These are phyloP conservation scores for Calidris pugnax DNA, from an alignment of 2,113 vertebrate genomes.

Conservation along the genomic window DNA sequence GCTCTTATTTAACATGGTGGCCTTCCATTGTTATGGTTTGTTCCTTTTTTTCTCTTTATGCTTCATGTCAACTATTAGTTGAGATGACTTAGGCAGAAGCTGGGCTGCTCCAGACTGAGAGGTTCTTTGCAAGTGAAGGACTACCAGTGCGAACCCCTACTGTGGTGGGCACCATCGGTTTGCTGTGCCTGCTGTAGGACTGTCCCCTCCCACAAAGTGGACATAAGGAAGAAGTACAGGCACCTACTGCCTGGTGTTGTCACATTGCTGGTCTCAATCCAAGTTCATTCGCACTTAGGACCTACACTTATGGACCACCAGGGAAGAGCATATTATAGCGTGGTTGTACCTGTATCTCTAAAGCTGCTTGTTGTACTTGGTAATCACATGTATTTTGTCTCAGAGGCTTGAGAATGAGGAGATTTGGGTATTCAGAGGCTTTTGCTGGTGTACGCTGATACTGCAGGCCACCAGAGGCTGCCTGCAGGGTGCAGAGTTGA, in stretches of 20 bases:
- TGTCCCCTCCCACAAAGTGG: background rate
- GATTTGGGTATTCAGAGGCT: background rate
- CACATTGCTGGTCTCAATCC: background rate
- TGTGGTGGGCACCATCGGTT: fast-evolving
- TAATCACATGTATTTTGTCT: background rate
- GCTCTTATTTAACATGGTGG: background rate
- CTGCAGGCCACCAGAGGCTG: background rate
- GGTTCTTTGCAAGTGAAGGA: background rate
- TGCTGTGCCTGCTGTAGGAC: background rate
- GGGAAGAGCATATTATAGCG: fast-evolving
- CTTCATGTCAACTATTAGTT: fast-evolving
- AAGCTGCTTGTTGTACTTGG: fast-evolving
- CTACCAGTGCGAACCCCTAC: no score
- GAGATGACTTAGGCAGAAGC: background rate
- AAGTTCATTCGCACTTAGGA: background rate
- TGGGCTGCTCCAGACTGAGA: background rate
- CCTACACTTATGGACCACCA: background rate
- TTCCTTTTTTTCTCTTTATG: background rate
- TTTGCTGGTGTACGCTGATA: background rate
- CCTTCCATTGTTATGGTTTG: background rate
- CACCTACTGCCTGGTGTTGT: background rate
- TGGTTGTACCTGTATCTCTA: background rate
- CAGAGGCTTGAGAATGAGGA: background rate
- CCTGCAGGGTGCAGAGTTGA: background rate
- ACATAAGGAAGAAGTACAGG: fast-evolving